Percentiles rank a stretch among this genome's conserved stretches.
phyloP scores from a whole-genome alignment of 2,888 invertebrate genomes.

The Ceratothoa steindachneri region DNA sequence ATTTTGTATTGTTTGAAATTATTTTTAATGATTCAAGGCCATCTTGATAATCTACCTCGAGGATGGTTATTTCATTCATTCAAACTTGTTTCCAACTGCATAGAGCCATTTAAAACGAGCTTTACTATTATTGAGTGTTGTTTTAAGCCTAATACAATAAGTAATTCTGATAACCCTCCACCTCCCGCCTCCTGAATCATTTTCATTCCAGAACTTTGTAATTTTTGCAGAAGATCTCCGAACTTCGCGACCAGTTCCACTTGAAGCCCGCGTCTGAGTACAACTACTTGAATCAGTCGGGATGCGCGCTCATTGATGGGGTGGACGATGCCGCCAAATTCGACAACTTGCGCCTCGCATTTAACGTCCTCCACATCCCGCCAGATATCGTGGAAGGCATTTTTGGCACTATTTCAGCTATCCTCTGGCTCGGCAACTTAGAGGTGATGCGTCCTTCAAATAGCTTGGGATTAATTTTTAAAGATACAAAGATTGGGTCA shows the following conservation, averaged over 20 bases:
- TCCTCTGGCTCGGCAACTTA: conserved; percentile 85
- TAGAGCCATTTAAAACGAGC: too few relatives aligned
- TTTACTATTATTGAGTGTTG: too few relatives aligned
- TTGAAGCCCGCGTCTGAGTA: conserved; percentile 71
- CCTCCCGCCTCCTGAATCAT: too few relatives aligned
- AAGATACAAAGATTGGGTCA: too few relatives aligned
- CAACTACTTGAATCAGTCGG: conserved; percentile 77
- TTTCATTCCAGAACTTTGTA: too few relatives aligned
- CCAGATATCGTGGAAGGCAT: conserved; percentile 81
- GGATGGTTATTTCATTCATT: too few relatives aligned
- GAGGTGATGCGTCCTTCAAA: conserved; percentile 56
- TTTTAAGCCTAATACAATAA: too few relatives aligned
- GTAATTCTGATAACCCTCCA: too few relatives aligned
- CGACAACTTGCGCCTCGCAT: conserved; percentile 79
- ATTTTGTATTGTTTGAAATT: not conserved
- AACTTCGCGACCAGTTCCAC: conserved; percentile 60
- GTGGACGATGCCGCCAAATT: conserved; percentile 66
- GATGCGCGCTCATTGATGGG: conserved; percentile 65
- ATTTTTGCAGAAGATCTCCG: conserved; percentile 35
- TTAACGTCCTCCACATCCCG: conserved; percentile 82
- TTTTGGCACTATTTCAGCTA: conserved; percentile 79
- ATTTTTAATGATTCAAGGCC: not conserved
- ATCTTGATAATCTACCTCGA: too few relatives aligned
- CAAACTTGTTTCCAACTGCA: too few relatives aligned
- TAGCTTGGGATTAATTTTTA: too few relatives aligned